Evolutionary conservation across 1,140 invertebrate genomes (phyloP).

Genomic region (Reticulitermes speratus): DNA sequence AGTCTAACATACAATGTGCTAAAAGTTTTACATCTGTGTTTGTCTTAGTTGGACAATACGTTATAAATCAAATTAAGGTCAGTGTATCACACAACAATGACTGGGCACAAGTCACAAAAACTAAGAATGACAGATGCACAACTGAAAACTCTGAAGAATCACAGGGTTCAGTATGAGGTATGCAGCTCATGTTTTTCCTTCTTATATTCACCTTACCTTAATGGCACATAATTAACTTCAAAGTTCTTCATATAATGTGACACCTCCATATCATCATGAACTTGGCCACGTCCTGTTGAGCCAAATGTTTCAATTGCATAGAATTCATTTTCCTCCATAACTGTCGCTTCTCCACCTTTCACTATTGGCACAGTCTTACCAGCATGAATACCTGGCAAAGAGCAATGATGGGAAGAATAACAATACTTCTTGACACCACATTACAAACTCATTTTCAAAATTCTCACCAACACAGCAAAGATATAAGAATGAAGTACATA

Average conservation of each 20-base stretch:
- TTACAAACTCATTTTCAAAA: not conserved
- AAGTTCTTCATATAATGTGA: conserved; percentile 99
- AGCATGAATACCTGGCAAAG: conserved; percentile 82
- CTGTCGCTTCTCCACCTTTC: conserved; percentile 94
- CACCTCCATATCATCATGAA: conserved; percentile 98
- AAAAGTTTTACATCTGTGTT: no score
- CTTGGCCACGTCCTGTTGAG: conserved; percentile 93
- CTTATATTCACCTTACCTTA: conserved; percentile 53
- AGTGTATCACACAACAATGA: no score
- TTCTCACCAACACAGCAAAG: not conserved
- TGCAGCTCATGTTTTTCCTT: no score
- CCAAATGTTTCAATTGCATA: conserved; percentile 99
- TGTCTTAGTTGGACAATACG: no score
- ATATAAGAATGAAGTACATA: no score
- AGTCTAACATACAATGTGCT: no score
- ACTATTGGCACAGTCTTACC: conserved; percentile 99
- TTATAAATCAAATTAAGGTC: no score
- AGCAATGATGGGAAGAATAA: conserved; percentile 26
- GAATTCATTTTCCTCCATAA: conserved; percentile 99
- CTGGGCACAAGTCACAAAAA: no score
- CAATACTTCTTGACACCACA: not conserved
- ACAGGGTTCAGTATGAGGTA: no score
- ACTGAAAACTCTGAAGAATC: no score
- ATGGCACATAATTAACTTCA: conserved; percentile 87
- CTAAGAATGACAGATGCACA: no score